Evolutionary conservation across 2,797 vertebrate genomes (phyloP).

Genomic region (Spondyliosoma cantharus): DNA sequence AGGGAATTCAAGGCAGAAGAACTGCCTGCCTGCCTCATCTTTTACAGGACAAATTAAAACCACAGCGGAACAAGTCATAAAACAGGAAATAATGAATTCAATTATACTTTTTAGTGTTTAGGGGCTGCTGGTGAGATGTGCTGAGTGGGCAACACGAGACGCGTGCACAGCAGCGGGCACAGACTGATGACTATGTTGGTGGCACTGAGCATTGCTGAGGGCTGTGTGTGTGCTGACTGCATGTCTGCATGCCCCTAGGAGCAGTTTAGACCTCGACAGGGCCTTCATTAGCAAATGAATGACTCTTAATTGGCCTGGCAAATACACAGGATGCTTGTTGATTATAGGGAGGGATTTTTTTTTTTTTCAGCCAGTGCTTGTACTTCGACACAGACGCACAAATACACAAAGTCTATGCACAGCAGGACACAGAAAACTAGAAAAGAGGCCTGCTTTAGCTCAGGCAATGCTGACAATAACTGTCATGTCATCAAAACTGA

Average conservation of each 20-base stretch:
- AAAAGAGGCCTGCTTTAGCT: constrained; percentile 36
- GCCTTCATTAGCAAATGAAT: constrained; percentile 86
- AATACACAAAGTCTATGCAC: constrained; percentile 61
- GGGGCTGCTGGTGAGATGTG: constrained; percentile 81
- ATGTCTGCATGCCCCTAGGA: constrained; percentile 80
- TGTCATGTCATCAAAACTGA: constrained; percentile 75
- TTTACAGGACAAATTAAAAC: constrained; percentile 87
- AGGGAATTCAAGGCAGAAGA: constrained; percentile 77
- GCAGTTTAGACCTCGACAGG: constrained; percentile 82
- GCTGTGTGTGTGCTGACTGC: constrained; percentile 77
- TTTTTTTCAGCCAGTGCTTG: constrained; percentile 55
- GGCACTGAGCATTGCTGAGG: constrained; percentile 76
- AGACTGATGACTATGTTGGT: constrained; percentile 77
- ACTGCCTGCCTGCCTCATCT: constrained; percentile 80
- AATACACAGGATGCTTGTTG: constrained; percentile 86
- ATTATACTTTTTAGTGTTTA: constrained; percentile 87
- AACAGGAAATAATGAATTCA: constrained; percentile 88
- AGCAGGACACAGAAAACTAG: constrained; percentile 47
- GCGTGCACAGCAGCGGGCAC: constrained; percentile 70
- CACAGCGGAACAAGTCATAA: constrained; percentile 85
- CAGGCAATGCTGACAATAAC: constrained; percentile 60
- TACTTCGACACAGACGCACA: constrained; percentile 63
- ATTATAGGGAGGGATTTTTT: constrained; percentile 73
- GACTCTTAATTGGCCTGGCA: constrained; percentile 85
- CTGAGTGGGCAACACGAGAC: constrained; percentile 82